phyloP scores from a whole-genome alignment of 2,113 vertebrate genomes.

The Oncorhynchus kisutch region DNA sequence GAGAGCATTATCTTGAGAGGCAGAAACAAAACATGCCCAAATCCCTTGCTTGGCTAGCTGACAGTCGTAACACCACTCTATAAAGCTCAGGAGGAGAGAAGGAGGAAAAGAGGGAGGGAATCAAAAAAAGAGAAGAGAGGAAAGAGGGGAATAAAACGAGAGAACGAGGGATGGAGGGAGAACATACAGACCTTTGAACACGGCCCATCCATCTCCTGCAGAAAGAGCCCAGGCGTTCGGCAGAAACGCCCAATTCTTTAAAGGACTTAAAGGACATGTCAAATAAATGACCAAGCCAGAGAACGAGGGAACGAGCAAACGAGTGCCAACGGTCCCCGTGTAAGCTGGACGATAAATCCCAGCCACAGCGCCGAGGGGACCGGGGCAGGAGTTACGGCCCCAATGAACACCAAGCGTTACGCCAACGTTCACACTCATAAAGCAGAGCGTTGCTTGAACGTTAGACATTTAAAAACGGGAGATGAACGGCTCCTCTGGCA shows the following conservation, averaged over 20 bases:
- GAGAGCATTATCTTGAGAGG: conserved; percentile 59
- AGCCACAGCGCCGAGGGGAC: conserved; percentile 12
- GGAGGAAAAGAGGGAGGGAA: conserved; percentile 5
- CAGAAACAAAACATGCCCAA: conserved; percentile 55
- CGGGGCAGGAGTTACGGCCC: conserved; percentile 35
- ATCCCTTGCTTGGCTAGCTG: conserved; percentile 58
- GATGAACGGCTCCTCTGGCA: conserved; percentile 26
- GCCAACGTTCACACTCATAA: conserved; percentile 34
- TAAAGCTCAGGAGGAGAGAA: conserved; percentile 42
- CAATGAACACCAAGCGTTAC: conserved; percentile 21
- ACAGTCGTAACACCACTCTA: conserved; percentile 57
- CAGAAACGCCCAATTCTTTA: conserved; percentile 76
- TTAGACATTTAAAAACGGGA: conserved; percentile 2
- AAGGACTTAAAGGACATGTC: conserved; percentile 77
- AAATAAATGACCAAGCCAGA: conserved; percentile 34
- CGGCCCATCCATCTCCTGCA: conserved; percentile 77
- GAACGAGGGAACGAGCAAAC: conserved; percentile 39
- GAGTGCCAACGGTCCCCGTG: conserved; percentile 53
- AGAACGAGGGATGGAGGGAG: conserved; percentile 30
- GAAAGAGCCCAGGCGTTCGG: conserved; percentile 73
- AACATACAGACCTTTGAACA: conserved; percentile 72
- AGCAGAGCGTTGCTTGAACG: background rate
- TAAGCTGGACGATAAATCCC: conserved; percentile 63
- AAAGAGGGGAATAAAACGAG: conserved; percentile 1
- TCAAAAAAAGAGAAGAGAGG: background rate